Conservation (phyloP, 2,888 invertebrate species). For the Erebia aethiops region DNA sequence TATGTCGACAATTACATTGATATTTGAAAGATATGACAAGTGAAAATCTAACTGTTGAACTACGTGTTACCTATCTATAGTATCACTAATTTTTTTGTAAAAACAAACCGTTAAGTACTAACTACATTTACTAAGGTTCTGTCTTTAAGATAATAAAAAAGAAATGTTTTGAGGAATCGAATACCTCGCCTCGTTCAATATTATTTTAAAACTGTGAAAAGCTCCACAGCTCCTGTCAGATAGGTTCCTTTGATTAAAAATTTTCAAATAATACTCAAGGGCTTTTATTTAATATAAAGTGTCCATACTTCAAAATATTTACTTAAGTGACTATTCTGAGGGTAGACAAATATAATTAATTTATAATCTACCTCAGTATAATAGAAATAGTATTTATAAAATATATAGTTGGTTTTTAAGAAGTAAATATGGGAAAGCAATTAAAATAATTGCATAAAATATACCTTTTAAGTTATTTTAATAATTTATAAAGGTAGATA, state of each 20-base stretch:
- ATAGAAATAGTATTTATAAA: too few species aligned
- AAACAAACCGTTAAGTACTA: constrained; percentile 34
- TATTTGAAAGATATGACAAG: constrained; percentile 74
- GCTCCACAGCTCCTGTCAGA: not conserved
- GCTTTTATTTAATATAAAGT: not conserved
- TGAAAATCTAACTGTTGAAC: constrained; percentile 47
- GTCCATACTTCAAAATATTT: not conserved
- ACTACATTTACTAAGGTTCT: constrained; percentile 31
- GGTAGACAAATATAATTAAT: too few species aligned
- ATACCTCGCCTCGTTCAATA: not conserved
- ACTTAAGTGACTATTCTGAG: too few species aligned
- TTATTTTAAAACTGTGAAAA: not conserved
- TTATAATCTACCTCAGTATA: too few species aligned
- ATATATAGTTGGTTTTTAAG: too few species aligned
- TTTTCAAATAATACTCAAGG: not conserved
- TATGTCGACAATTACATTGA: constrained; percentile 78
- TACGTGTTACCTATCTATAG: constrained; percentile 40
- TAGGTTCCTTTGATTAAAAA: not conserved
- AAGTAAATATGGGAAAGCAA: too few species aligned
- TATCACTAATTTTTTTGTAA: constrained; percentile 34
- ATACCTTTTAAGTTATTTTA: too few species aligned
- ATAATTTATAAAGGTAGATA: not conserved
- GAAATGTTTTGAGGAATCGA: not conserved
- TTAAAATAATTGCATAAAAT: too few species aligned
- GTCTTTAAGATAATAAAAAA: constrained; percentile 14